Evolutionary conservation across 1,140 invertebrate species (phyloP), one percentile per base, ranked within the genome.

Genomic region (Magallana ariakensis): DNA sequence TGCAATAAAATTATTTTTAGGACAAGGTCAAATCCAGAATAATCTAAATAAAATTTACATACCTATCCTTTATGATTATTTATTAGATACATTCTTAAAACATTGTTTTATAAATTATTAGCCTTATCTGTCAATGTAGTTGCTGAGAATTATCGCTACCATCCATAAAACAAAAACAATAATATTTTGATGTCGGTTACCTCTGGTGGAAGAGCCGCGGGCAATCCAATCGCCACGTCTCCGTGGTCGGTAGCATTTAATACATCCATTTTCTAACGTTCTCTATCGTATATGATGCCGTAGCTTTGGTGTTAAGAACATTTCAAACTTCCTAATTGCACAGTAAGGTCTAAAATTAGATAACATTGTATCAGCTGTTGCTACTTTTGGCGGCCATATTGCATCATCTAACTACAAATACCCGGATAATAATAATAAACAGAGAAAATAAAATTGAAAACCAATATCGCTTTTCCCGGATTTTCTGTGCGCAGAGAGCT

Each of bases 181-280:
- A n/a, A 13, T 9, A 83, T 33, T 66, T 58, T 19, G 22, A 19
- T n/a, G 53, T 46, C 84, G 33, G 33, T 88, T 90, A 93, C 93
- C 91, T 94, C 93, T 80, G 93, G 93, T 9, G 98, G 98, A 55
- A 99, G 94, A 86, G 95, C 92, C 81, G 92, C 93, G 19, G 94
- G 95, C 83, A 95, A 75, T 85, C 93, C 93, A 8, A 56, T 46
- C 8, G 56, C 16, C 85, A 91, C 91, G 8, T 83, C 80, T 4
- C 95, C 95, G 5, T 97, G 96, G 94, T 97, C 97, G 94, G 97
- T 97, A 0, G 97, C 94, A 88, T 96, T 96, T 84, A 97, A 97
- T 97, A 97, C 97, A 54, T 75, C 84, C 75, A 53, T 60, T 57
- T 46, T 46, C 33, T 57, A 83, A 6, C 58, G 58, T 70, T 54